Percentiles rank a stretch among this genome's conserved stretches.
Conservation (phyloP, 2,797 vertebrate species). For the Thamnophis elegans region DNA sequence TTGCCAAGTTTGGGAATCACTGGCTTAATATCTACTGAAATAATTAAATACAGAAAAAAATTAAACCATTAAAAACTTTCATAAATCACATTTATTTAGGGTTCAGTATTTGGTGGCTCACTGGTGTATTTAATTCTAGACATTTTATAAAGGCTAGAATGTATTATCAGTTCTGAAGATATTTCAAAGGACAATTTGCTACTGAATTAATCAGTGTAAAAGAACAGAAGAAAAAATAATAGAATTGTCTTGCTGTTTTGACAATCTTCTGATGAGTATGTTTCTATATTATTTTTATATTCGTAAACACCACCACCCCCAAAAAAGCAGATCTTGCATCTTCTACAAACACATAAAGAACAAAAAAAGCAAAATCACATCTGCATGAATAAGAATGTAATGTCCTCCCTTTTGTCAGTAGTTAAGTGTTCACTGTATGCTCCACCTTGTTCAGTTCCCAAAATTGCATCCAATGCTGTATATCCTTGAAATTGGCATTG, state of each 20-base stretch:
- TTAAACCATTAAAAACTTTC: background rate
- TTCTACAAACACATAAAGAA: background rate
- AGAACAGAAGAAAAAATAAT: background rate
- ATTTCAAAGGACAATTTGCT: background rate
- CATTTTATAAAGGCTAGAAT: background rate
- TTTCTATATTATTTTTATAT: background rate
- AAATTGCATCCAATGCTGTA: background rate
- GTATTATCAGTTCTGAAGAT: background rate
- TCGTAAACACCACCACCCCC: background rate
- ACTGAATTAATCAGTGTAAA: background rate
- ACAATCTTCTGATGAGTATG: background rate
- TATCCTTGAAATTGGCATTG: background rate
- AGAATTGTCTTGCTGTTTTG: background rate
- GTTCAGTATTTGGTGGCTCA: background rate
- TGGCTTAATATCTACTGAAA: background rate
- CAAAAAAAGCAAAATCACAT: background rate
- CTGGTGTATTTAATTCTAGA: background rate
- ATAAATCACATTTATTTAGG: background rate
- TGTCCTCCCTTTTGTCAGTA: background rate
- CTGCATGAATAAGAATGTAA: background rate
- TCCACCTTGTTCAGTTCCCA: background rate
- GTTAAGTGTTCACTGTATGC: background rate
- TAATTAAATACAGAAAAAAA: background rate
- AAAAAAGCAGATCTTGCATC: background rate
- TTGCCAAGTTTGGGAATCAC: too few species aligned